Evolutionary conservation across 2,113 vertebrate species (phyloP), one percentile per base, ranked within the genome.

Genomic region (Callocephalon fimbriatum): DNA sequence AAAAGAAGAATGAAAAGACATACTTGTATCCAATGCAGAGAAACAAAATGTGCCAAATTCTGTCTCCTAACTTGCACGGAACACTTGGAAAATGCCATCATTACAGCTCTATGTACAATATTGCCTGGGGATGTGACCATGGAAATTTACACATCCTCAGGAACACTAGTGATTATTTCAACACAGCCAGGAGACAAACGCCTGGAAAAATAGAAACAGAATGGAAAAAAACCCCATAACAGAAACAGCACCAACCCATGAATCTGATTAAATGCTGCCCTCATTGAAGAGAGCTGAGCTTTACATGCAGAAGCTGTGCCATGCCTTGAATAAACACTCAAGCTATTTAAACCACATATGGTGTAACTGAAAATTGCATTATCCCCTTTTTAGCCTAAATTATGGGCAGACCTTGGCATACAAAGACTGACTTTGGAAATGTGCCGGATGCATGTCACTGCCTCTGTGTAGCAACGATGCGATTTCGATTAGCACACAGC

Each of bases 341-440:
- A 88, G 74, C 79, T 96, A 53, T 79, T 92, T 82, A 94, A 91
- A 50, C 62, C 53, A 61, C 75, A 62, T 74, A 50, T 2, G 35
- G 85, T 37, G 40, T 88, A 92, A 90, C 40, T 72, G 87, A 75
- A 84, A 96, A 92, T 59, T 81, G 65, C 9, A 7, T 94, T 94
- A 87, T 80, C 63, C 32, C 66, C 88, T 95, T 86, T 90, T 92
- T 93, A 78, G 83, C 63, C 75, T 88, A 76, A 87, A 83, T 93
- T 72, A 75, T 42, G 86, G 88, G 93, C 89, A 95, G 73, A 79
- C 79, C 90, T 93, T 90, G 88, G 80, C 86, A 56, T 45, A 26
- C 0, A 18, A 44, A 62, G 67, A 78, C 25, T 86, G 72, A n/a
- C 79, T 90, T 84, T 96, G 95, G 95, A 73, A 87, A 70, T 0